Conservation (phyloP, 2,888 invertebrate genomes). For the Altica lythri region DNA sequence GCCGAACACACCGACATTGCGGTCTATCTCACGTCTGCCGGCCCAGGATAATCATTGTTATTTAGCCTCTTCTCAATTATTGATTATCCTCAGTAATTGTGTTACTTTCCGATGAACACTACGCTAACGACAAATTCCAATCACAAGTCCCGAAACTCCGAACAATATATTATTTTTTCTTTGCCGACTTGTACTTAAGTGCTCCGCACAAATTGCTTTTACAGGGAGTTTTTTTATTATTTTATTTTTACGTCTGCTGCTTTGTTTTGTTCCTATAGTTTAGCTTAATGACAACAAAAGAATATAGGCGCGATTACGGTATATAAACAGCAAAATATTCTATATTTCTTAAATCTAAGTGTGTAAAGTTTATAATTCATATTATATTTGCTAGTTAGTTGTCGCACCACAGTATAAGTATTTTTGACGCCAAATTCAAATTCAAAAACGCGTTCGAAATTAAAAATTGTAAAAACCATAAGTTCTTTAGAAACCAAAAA, state of each 20-base stretch:
- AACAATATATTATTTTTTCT: constrained; percentile 27
- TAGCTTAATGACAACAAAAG: neutral
- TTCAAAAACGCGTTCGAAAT: too few species aligned
- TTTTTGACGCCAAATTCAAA: too few species aligned
- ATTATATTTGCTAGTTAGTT: too few species aligned
- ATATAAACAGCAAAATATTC: too few species aligned
- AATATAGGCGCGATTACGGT: neutral
- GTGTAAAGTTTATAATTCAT: too few species aligned
- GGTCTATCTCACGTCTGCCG: constrained; percentile 50
- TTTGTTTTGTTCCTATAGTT: constrained; percentile 1
- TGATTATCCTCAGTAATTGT: constrained; percentile 55
- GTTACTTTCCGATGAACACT: constrained; percentile 41
- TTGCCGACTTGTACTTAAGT: constrained; percentile 23
- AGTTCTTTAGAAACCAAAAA: too few species aligned
- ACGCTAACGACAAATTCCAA: constrained; percentile 34
- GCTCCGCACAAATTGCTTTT: constrained; percentile 24
- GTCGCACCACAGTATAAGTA: too few species aligned
- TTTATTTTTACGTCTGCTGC: constrained; percentile 2
- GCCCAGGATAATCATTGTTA: constrained; percentile 54
- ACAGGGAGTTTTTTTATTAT: neutral
- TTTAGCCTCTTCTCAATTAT: constrained; percentile 54
- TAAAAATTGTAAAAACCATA: too few species aligned
- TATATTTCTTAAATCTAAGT: too few species aligned
- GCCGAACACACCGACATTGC: constrained; percentile 24
- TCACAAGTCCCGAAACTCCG: constrained; percentile 20